These are phyloP conservation scores for Watsonalla binaria DNA, from an alignment of 2,888 invertebrate genomes.

Conservation along the genomic window DNA sequence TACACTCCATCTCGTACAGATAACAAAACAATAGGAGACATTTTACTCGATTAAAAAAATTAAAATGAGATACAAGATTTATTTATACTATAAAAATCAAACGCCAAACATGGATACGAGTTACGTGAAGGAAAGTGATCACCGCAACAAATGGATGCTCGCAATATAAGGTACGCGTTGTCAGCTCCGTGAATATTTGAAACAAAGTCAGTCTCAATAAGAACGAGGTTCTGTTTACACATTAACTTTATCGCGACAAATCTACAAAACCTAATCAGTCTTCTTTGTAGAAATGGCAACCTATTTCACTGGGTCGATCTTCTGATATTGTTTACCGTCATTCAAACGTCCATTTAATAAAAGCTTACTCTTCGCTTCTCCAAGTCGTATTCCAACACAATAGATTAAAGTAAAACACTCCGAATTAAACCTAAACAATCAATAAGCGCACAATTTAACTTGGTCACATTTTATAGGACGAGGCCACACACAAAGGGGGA, in stretches of 20 bases:
- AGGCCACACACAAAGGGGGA: constrained; percentile 11
- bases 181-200: no score
- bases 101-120: no score
- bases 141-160: no score
- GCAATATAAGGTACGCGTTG: no score
- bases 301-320: background rate
- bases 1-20: constrained; percentile 1
- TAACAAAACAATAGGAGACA: background rate
- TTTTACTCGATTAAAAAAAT: background rate
- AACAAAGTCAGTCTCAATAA: no score
- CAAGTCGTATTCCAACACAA: background rate
- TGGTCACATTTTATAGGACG: constrained; percentile 11
- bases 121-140: no score
- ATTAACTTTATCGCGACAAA: no score
- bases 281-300: background rate
- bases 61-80: background rate
- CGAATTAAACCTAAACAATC: background rate
- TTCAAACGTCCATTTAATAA: background rate
- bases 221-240: no score
- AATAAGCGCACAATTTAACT: constrained; percentile 15
- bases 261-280: no score
- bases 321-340: background rate
- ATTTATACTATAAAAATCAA: no score
- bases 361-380: background rate
- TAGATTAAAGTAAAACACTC: background rate